Percentiles rank a stretch among this genome's conserved stretches.
Evolutionary conservation across 2,113 vertebrate species (phyloP).

Genomic region (Romanogobio albipinnatus): DNA sequence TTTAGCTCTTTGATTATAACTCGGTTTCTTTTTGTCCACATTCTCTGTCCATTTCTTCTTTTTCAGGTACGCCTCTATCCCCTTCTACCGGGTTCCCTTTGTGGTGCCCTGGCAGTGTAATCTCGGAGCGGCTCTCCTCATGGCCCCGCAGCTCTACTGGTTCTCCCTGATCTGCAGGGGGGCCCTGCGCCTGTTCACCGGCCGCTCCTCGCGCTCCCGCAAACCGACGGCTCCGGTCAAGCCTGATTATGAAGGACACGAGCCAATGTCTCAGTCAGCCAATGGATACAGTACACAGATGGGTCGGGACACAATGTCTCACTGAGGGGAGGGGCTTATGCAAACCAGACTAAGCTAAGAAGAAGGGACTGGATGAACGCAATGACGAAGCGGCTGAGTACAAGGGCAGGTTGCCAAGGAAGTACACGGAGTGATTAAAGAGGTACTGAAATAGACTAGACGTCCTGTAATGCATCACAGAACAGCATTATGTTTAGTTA

Average conservation of each 20-base stretch:
- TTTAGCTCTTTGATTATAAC: neutral
- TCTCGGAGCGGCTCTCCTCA: slow-evolving; percentile 83
- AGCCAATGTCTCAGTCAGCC: slow-evolving; percentile 62
- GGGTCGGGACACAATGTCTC: slow-evolving; percentile 61
- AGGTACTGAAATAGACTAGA: slow-evolving; percentile 24
- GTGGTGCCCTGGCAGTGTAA: slow-evolving; percentile 83
- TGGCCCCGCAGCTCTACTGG: slow-evolving; percentile 92
- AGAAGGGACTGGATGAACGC: neutral
- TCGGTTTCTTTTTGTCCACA: neutral
- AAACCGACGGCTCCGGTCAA: slow-evolving; percentile 59
- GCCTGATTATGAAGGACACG: slow-evolving; percentile 59
- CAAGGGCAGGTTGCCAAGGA: neutral
- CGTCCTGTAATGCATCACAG: slow-evolving; percentile 28
- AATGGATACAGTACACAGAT: slow-evolving; percentile 75
- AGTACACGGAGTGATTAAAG: slow-evolving; percentile 17
- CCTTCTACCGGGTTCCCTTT: slow-evolving; percentile 82
- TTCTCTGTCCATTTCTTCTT: no score
- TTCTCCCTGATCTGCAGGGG: slow-evolving; percentile 90
- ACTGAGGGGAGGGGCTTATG: slow-evolving; percentile 36
- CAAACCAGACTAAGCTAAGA: neutral
- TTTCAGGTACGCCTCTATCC: slow-evolving; percentile 80
- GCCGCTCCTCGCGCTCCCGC: slow-evolving; percentile 68
- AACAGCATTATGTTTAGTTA: slow-evolving; percentile 28
- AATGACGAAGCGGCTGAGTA: neutral
- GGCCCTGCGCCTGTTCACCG: slow-evolving; percentile 76